phyloP scores from a whole-genome alignment of 1,140 invertebrate species.

The Anoplolepis gracilipes region DNA sequence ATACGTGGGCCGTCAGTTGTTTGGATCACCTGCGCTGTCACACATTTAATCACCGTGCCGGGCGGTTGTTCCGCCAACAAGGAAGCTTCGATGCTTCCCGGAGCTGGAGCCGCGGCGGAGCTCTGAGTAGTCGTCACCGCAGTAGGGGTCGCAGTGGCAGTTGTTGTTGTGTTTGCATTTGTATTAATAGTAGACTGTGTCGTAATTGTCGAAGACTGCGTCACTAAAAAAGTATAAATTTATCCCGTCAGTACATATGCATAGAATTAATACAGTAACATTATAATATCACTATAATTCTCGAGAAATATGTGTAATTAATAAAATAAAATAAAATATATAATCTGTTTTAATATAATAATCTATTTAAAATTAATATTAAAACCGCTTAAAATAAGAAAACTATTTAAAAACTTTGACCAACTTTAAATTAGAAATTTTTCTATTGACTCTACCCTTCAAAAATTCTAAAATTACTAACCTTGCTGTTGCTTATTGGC shows the following conservation, averaged over 20 bases:
- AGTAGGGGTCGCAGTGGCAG: conserved; percentile 49
- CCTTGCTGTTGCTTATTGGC: conserved; percentile 77
- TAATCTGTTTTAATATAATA: no score
- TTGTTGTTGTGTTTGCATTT: conserved; percentile 53
- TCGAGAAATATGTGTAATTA: no score
- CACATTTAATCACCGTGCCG: conserved; percentile 94
- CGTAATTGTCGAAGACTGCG: conserved; percentile 48
- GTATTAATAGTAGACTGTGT: conserved; percentile 59
- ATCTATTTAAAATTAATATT: no score
- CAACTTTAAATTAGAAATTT: no score
- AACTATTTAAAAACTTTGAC: no score
- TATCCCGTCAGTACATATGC: background rate
- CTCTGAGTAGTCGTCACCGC: conserved; percentile 59
- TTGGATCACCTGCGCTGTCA: conserved; percentile 93
- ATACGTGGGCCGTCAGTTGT: conserved; percentile 93
- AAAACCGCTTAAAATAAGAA: no score
- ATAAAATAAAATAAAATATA: no score
- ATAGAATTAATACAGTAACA: background rate
- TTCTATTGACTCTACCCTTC: no score
- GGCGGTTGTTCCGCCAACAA: conserved; percentile 91
- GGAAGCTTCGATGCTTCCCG: conserved; percentile 89
- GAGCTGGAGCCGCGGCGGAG: conserved; percentile 70
- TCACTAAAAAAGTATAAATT: conserved; percentile 48
- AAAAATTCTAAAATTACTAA: conserved; percentile 56
- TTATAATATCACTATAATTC: no score